A percentile compares a stretch with the other conserved stretches of the same genome.
These are phyloP conservation scores for Ericerus pela DNA, from an alignment of 1,140 invertebrate genomes.

Conservation along the genomic window DNA sequence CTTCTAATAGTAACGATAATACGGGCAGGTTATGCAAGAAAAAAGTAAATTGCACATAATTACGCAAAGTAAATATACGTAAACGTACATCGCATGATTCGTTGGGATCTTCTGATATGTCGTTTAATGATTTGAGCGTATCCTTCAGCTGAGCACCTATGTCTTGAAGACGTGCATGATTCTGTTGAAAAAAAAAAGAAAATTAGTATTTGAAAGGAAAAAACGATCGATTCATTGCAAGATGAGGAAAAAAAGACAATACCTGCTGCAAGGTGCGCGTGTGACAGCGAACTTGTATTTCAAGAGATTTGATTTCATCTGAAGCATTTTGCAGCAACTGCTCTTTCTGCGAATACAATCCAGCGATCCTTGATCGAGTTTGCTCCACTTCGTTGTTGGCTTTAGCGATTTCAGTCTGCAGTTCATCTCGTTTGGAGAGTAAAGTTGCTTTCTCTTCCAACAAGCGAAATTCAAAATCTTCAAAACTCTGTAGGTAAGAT, in stretches of 20 bases:
- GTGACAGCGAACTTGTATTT: constrained; percentile 1
- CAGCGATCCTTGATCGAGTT: constrained; percentile 43
- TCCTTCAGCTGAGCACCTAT: neutral
- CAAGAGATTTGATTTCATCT: neutral
- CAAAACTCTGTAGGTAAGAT: constrained; percentile 46
- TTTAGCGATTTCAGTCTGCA: constrained; percentile 57
- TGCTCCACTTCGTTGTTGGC: constrained; percentile 46
- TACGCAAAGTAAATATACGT: too few relatives aligned
- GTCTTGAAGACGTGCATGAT: neutral
- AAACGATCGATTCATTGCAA: neutral
- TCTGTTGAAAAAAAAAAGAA: neutral
- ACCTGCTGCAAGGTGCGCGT: neutral
- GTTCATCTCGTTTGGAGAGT: constrained; percentile 60
- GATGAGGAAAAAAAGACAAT: neutral
- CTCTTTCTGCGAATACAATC: constrained; percentile 32
- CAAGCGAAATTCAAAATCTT: constrained; percentile 86
- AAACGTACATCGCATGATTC: neutral
- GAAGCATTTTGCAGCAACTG: constrained; percentile 4
- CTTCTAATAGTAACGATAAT: too few relatives aligned
- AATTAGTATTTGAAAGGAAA: too few relatives aligned
- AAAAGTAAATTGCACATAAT: too few relatives aligned
- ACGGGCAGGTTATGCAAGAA: too few relatives aligned
- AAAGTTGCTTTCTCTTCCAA: constrained; percentile 76
- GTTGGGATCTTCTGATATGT: neutral
- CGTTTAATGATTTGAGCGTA: neutral